phyloP scores from a whole-genome alignment of 2,888 invertebrate species.

The Pasiphila rectangulata region DNA sequence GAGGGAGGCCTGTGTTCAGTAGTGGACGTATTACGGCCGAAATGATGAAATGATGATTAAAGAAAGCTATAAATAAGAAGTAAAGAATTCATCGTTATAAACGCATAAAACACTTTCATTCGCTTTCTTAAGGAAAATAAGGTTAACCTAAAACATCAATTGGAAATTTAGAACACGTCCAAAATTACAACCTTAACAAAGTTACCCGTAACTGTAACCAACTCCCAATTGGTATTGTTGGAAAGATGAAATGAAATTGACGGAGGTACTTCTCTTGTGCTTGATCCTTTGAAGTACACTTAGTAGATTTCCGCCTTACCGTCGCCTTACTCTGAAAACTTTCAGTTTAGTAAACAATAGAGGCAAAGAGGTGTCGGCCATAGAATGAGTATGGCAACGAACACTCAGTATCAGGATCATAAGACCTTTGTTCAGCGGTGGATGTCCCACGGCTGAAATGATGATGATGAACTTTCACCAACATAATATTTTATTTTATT shows the following conservation, averaged over 20 bases:
- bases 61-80: background rate
- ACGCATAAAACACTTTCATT: background rate
- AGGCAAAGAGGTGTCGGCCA: too few species aligned
- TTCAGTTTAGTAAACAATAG: slow-evolving; percentile 9
- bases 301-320: slow-evolving; percentile 11
- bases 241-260: slow-evolving; percentile 18
- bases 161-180: background rate
- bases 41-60: too few species aligned
- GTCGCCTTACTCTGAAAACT: slow-evolving; percentile 17
- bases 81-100: background rate
- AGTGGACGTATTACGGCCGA: too few species aligned
- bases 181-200: slow-evolving; percentile 2
- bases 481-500: too few species aligned
- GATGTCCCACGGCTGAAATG: too few species aligned
- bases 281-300: slow-evolving; percentile 25
- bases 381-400: too few species aligned
- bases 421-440: too few species aligned
- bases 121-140: background rate
- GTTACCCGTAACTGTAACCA: slow-evolving; percentile 6
- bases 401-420: too few species aligned
- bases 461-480: too few species aligned
- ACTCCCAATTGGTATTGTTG: slow-evolving; percentile 11
- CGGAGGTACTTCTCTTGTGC: slow-evolving; percentile 7
- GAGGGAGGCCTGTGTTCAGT: too few species aligned
- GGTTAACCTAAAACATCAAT: background rate